These are phyloP conservation scores for Diachasmimorpha longicaudata DNA, from an alignment of 1,140 invertebrate genomes.

Conservation along the genomic window DNA sequence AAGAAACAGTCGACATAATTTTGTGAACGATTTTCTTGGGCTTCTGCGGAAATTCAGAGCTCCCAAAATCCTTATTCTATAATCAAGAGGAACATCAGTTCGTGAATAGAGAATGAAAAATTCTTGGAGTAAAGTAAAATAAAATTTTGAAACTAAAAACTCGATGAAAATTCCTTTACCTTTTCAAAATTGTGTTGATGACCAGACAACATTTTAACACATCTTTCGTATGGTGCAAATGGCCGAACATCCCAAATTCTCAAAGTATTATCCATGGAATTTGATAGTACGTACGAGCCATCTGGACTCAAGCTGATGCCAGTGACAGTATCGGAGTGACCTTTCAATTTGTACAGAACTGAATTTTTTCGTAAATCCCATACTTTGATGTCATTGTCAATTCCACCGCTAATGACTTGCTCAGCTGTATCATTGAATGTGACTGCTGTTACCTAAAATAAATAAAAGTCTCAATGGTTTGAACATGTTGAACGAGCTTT, in stretches of 20 bases:
- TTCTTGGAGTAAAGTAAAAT: too few relatives aligned
- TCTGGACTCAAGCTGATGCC: constrained; percentile 91
- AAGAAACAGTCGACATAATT: too few relatives aligned
- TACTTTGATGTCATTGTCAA: constrained; percentile 98
- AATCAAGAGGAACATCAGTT: too few relatives aligned
- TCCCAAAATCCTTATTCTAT: too few relatives aligned
- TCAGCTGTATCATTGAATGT: constrained; percentile 96
- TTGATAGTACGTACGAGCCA: constrained; percentile 93
- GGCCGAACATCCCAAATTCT: constrained; percentile 83
- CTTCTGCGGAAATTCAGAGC: too few relatives aligned
- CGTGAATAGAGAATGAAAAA: too few relatives aligned
- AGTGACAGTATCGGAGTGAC: constrained; percentile 94
- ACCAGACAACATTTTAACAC: constrained; percentile 90
- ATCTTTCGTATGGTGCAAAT: constrained; percentile 87
- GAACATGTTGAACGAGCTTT: too few relatives aligned
- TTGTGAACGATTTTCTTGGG: too few relatives aligned
- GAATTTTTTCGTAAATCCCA: constrained; percentile 96
- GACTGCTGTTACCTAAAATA: constrained; percentile 78
- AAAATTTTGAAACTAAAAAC: too few relatives aligned
- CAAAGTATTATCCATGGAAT: constrained; percentile 95
- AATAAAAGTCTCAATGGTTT: too few relatives aligned
- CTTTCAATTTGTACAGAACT: constrained; percentile 82
- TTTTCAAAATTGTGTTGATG: constrained; percentile 99
- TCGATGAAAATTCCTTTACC: constrained; percentile 60
- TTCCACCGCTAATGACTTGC: constrained; percentile 87